Evolutionary conservation across 2,888 invertebrate genomes (phyloP).

Genomic region (Phalera bucephala): DNA sequence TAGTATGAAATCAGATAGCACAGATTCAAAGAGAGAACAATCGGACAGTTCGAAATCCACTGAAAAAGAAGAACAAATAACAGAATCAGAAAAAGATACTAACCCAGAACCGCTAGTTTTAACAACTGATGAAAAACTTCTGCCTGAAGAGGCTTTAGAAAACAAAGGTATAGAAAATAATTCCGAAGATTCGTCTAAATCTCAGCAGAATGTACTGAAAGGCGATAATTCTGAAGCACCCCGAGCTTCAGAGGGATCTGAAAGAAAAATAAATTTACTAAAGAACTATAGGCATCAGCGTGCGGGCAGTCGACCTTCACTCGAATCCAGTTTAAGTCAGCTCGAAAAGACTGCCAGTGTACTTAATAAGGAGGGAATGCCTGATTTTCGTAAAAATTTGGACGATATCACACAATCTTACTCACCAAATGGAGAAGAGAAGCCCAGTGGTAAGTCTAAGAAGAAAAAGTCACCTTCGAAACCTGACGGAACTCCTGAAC

Average conservation of each 20-base stretch:
- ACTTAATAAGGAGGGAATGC: slow-evolving; percentile 69
- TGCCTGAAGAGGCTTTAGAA: slow-evolving; percentile 66
- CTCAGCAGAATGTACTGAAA: slow-evolving; percentile 23
- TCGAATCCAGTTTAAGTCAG: slow-evolving; percentile 71
- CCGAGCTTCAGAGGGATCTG: slow-evolving; percentile 45
- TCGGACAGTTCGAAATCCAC: slow-evolving; percentile 17
- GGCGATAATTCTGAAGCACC: slow-evolving; percentile 16
- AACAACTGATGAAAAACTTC: slow-evolving; percentile 72
- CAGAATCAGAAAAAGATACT: slow-evolving; percentile 27
- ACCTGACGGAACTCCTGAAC: slow-evolving; percentile 45
- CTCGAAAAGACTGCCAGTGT: slow-evolving; percentile 72
- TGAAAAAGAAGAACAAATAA: slow-evolving; percentile 28
- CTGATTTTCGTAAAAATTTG: slow-evolving; percentile 73
- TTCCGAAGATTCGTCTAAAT: slow-evolving; percentile 27
- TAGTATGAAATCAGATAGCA: slow-evolving; percentile 27
- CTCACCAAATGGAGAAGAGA: slow-evolving; percentile 68
- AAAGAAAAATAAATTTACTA: slow-evolving; percentile 69
- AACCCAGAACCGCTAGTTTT: slow-evolving; percentile 52
- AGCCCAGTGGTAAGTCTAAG: slow-evolving; percentile 54
- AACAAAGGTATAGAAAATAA: slow-evolving; percentile 45
- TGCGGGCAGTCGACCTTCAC: slow-evolving; percentile 52
- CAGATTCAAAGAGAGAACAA: slow-evolving; percentile 14
- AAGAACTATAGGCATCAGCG: slow-evolving; percentile 79
- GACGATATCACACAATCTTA: slow-evolving; percentile 79
- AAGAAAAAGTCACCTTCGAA: slow-evolving; percentile 73